Percentiles rank a stretch among this genome's conserved stretches.
Conservation (phyloP, 2,888 invertebrate species). For the Corbicula japonica region DNA sequence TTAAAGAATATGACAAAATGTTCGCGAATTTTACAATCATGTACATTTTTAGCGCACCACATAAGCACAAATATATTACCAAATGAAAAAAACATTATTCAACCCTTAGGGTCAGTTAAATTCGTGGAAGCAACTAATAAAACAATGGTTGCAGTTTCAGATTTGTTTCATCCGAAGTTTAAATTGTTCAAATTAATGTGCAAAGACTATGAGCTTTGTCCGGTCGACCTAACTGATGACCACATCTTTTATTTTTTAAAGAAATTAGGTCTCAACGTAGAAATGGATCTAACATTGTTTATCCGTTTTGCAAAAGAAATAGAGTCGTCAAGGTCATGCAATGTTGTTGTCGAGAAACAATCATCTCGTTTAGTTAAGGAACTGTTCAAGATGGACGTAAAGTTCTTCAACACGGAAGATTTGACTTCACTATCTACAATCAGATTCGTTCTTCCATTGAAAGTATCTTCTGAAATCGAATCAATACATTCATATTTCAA, state of each 20-base stretch:
- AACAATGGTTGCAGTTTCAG: slow-evolving; percentile 53
- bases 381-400: slow-evolving; percentile 27
- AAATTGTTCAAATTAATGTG: slow-evolving; percentile 70
- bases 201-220: slow-evolving; percentile 65
- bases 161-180: slow-evolving; percentile 71
- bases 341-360: slow-evolving; percentile 23
- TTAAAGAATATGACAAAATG: neutral
- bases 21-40: slow-evolving; percentile 37
- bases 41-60: slow-evolving; percentile 51
- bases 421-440: neutral
- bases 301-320: slow-evolving; percentile 54
- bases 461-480: neutral
- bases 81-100: neutral
- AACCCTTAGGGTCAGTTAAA: neutral
- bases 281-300: slow-evolving; percentile 51
- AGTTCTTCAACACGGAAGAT: neutral
- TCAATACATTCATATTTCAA: neutral
- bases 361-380: slow-evolving; percentile 38
- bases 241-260: slow-evolving; percentile 35
- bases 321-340: slow-evolving; percentile 17
- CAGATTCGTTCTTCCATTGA: neutral
- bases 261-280: slow-evolving; percentile 44
- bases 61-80: slow-evolving; percentile 56
- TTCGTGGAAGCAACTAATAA: slow-evolving; percentile 52
- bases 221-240: slow-evolving; percentile 30